Evolutionary conservation across 2,888 invertebrate genomes (phyloP), one percentile per base, ranked within the genome.

Genomic region (Harpalus rufipes): DNA sequence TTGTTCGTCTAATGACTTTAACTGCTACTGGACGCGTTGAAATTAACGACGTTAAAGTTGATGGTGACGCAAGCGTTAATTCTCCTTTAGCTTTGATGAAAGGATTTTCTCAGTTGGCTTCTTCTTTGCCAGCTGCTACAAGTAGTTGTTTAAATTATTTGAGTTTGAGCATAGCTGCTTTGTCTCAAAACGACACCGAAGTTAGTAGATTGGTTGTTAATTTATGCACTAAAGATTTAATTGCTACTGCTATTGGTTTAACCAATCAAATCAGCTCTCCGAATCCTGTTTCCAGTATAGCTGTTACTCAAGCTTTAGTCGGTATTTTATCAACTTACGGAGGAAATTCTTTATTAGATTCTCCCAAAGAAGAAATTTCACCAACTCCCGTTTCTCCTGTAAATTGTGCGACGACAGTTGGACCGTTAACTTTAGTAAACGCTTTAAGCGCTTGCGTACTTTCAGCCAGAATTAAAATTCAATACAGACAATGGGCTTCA

Each of bases 241-340:
- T 93, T 4, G 92, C 93, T 86, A 90, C 91, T 56, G 91, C 92
- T 12, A 90, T 91, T 39, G 90, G 90, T 10, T 89, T 51, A 86
- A 87, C n/a, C 87, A 87, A 88, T 90, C 88, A 87, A 90, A 87
- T 88, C 89, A 39, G 81, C 21, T 39, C 63, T 12, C 85, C 76
- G 12, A 74, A 82, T 7, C 68, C 74, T 6, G 78, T 86, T 16
- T 86, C 87, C 7, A 90, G 90, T 79, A 91, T 93, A 88, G 92
- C 93, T 14, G 94, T 94, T 1, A 94, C 93, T 2, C 93, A 93
- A 89, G 92, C 93, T 8, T 89, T 94, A 8, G 93, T 94, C 0
- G 92, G 92, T 78, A 92, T 94, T 41, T 90, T 94, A 5, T 91
- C 92, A 0, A 90, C 90, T 1, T 90, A 92, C 86, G 92, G 92